Evolutionary conservation across 2,113 vertebrate genomes (phyloP), one percentile per base, ranked within the genome.

Genomic region (Callaeas wilsoni): DNA sequence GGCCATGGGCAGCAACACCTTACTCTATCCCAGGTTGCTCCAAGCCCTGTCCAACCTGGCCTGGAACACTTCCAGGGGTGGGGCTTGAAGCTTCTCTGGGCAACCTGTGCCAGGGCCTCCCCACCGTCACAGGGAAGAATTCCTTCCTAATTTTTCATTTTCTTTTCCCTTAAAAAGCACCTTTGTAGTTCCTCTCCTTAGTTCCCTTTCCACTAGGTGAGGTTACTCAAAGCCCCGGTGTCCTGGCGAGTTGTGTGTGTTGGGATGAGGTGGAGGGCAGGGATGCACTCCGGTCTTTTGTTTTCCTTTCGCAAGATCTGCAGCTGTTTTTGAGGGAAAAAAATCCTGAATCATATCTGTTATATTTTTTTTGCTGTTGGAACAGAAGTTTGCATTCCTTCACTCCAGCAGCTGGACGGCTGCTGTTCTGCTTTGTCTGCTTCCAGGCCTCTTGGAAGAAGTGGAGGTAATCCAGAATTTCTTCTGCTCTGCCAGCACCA

Each of bases 351-450:
- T 89, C 17, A 2, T 76, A 44, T 44, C 94, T 91, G 57, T 39
- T 85, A 9, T 49, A 2, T 78, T 27, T 65, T 83, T 71, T 73
- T 55, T 57, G n/a, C 75, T 88, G 90, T 93, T 89, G 89, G 78
- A 92, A n/a, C 68, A 87, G 74, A 47, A 90, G 70, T 71, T 87
- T 53, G 87, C 91, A 67, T 96, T 94, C 94, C 59, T 88, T 50
- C 0, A 0, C 42, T 83, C 71, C 18, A 2, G 87, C 93, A 93
- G 81, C 91, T 71, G 89, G 39, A 33, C 0, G 6, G 77, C 91
- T 78, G 86, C 89, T 81, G 60, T 68, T 90, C 64, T 12, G 63
- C 77, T 70, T 39, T 69, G 59, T 16, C 89, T 92, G 84, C 84
- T 69, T 91, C 77, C 69, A 71, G 87, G 53, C 59, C 84, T 26